phyloP scores from a whole-genome alignment of 2,888 invertebrate genomes.

The Sepioteuthis lessoniana region DNA sequence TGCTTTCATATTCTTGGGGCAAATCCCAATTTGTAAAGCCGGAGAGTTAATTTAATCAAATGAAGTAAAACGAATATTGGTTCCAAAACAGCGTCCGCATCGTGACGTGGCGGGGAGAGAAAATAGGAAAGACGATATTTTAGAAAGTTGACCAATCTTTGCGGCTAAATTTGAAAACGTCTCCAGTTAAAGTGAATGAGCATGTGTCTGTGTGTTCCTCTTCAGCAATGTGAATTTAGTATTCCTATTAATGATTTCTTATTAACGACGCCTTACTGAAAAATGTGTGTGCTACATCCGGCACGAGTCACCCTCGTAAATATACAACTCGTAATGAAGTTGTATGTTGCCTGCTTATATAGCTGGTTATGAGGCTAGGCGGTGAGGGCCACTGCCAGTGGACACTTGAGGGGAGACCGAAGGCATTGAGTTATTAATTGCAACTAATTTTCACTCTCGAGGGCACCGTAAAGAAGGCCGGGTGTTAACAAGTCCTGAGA shows the following conservation, averaged over 20 bases:
- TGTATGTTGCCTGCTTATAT: not conserved
- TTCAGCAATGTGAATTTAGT: not conserved
- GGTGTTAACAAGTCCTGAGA: not conserved
- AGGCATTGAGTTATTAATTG: not conserved
- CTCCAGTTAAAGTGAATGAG: no score
- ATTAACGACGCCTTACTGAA: not conserved
- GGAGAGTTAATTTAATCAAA: no score
- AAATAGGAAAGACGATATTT: no score
- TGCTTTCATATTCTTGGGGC: no score
- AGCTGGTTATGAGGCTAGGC: no score
- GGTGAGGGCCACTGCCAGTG: not conserved
- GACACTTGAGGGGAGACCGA: not conserved
- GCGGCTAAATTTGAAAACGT: no score
- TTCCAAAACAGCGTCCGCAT: no score
- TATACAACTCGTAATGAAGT: not conserved
- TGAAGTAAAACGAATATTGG: no score
- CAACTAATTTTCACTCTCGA: not conserved
- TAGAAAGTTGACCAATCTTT: no score
- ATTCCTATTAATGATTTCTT: not conserved
- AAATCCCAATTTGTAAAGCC: no score
- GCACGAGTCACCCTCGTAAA: not conserved
- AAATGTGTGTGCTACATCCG: not conserved
- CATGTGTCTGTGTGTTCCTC: no score
- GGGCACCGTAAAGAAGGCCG: not conserved
- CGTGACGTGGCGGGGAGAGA: no score